Conservation (phyloP, 1,140 invertebrate genomes). For the Euura lappo region DNA sequence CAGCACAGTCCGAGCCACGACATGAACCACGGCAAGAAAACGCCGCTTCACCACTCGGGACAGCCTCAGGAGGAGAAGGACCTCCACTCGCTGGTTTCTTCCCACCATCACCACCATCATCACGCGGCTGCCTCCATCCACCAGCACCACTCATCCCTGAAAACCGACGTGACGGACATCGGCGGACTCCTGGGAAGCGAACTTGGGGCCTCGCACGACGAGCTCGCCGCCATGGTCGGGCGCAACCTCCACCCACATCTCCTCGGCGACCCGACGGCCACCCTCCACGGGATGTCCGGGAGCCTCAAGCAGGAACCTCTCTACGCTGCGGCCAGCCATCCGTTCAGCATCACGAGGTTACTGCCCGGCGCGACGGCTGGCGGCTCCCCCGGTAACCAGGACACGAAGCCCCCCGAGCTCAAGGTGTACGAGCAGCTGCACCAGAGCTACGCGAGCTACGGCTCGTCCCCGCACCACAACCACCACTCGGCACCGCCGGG, state of each 20-base stretch:
- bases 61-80: conserved; percentile 63
- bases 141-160: conserved; percentile 42
- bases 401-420: conserved; percentile 67
- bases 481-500: conserved; percentile 43
- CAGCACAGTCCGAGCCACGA: conserved; percentile 48
- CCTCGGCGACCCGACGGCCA: conserved; percentile 64
- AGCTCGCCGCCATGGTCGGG: conserved; percentile 71
- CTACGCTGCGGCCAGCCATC: conserved; percentile 82
- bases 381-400: conserved; percentile 56
- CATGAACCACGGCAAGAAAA: conserved; percentile 53
- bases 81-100: conserved; percentile 46
- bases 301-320: conserved; percentile 80
- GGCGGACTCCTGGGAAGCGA: conserved; percentile 57
- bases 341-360: conserved; percentile 93
- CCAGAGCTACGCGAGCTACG: conserved; percentile 51
- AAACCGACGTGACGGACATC: conserved; percentile 54
- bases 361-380: conserved; percentile 84
- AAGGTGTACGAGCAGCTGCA: conserved; percentile 82
- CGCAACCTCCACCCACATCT: conserved; percentile 66
- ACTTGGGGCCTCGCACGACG: conserved; percentile 65
- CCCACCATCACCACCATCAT: conserved; percentile 41
- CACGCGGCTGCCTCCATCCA: conserved; percentile 56
- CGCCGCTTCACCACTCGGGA: conserved; percentile 49
- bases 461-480: conserved; percentile 51
- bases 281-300: conserved; percentile 67